Conservation (phyloP, 2,888 invertebrate species). For the Hyalella azteca region DNA sequence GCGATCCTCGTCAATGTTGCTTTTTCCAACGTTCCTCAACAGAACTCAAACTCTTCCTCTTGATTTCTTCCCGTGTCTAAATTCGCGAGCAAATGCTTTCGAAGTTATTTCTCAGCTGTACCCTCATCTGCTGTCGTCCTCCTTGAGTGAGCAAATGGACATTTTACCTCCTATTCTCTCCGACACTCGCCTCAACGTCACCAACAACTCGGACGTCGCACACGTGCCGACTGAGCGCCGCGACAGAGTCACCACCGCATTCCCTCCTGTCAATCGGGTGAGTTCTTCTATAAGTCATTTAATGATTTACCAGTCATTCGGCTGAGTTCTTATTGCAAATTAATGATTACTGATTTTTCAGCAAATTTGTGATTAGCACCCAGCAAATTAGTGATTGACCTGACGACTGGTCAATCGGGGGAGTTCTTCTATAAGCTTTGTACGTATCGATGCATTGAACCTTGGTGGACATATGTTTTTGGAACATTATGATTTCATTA, state of each 20-base stretch:
- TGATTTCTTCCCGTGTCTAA: conserved; percentile 48
- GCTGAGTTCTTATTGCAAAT: too few relatives aligned
- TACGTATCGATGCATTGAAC: too few relatives aligned
- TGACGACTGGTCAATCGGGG: too few relatives aligned
- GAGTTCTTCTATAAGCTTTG: too few relatives aligned
- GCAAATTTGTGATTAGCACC: too few relatives aligned
- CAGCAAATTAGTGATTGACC: too few relatives aligned
- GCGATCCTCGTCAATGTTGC: conserved; percentile 72
- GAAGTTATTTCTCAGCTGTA: conserved; percentile 58
- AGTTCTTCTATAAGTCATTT: too few relatives aligned
- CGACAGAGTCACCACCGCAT: not conserved
- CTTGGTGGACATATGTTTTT: too few relatives aligned
- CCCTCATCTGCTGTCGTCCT: conserved; percentile 55
- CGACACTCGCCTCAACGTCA: conserved; percentile 17
- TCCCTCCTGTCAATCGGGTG: not conserved
- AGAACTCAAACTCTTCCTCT: conserved; percentile 46
- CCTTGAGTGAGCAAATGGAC: conserved; percentile 44
- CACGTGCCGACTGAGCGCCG: not conserved
- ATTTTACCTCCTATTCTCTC: conserved; percentile 19
- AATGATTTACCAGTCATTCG: too few relatives aligned
- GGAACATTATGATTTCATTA: too few relatives aligned
- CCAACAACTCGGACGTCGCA: not conserved
- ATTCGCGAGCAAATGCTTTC: conserved; percentile 53
- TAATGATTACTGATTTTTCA: too few relatives aligned
- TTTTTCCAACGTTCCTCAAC: conserved; percentile 76